Evolutionary conservation across 2,797 vertebrate species (phyloP).

Genomic region (Hapalemur alaotrensis): DNA sequence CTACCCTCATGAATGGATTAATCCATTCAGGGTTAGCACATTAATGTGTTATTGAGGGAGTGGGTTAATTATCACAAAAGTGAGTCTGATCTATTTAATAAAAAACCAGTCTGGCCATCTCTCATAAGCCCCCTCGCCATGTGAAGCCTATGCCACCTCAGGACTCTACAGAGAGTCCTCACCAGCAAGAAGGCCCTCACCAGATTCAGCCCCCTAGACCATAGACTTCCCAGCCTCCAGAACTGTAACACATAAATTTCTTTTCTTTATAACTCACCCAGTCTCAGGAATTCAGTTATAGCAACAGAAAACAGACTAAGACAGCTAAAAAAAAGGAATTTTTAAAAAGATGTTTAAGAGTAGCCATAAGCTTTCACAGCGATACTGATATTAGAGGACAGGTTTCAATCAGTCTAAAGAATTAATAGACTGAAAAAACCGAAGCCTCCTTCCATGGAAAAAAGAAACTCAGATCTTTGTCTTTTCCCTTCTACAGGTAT

Average conservation of each 20-base stretch:
- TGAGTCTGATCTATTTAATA: background rate
- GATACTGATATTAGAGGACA: background rate
- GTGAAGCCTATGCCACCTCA: background rate
- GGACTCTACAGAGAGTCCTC: background rate
- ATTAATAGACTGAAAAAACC: background rate
- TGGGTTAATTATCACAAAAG: background rate
- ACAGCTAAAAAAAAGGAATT: background rate
- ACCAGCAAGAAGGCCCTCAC: background rate
- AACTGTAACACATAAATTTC: background rate
- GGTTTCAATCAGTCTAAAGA: background rate
- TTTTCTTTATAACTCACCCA: background rate
- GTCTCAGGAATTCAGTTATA: background rate
- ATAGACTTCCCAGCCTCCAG: background rate
- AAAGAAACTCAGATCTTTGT: background rate
- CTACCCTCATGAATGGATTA: background rate
- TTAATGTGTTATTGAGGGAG: background rate
- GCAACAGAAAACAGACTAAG: background rate
- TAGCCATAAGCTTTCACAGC: accelerated
- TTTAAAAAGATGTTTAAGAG: background rate
- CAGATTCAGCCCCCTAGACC: too few species aligned
- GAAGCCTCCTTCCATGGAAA: accelerated
- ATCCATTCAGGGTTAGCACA: background rate
- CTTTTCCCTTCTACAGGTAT: conserved; percentile 84
- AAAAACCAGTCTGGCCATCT: background rate
- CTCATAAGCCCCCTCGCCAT: background rate